Percentiles rank a stretch among this genome's conserved stretches.
Evolutionary conservation across 2,888 invertebrate genomes (phyloP).

Genomic region (Tineola bisselliella): DNA sequence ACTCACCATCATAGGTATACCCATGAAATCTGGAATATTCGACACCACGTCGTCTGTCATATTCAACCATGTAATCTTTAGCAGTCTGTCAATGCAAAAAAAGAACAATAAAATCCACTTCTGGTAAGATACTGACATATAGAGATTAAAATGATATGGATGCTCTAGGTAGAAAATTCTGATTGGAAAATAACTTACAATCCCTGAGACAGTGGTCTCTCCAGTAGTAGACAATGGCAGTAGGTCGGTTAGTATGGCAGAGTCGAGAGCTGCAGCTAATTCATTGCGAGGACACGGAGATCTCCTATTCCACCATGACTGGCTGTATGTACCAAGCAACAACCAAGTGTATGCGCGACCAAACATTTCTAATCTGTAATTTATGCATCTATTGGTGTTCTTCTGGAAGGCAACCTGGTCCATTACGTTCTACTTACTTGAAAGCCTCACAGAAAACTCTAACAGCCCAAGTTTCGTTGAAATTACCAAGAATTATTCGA

Average conservation of each 20-base stretch:
- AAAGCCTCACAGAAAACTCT: slow-evolving; percentile 89
- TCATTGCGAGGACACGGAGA: slow-evolving; percentile 78
- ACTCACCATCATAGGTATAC: slow-evolving; percentile 93
- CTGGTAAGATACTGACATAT: no score
- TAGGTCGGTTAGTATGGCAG: slow-evolving; percentile 88
- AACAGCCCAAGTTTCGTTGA: slow-evolving; percentile 93
- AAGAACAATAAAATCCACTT: no score
- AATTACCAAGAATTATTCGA: slow-evolving; percentile 94
- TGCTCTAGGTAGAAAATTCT: no score
- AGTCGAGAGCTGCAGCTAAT: slow-evolving; percentile 82
- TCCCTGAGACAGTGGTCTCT: slow-evolving; percentile 87
- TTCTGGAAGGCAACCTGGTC: not conserved
- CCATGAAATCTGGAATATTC: slow-evolving; percentile 96
- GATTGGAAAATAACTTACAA: slow-evolving; percentile 77
- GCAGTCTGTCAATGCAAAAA: slow-evolving; percentile 87
- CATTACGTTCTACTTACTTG: slow-evolving; percentile 55
- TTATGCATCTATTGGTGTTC: not conserved
- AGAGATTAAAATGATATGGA: no score
- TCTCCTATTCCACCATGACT: slow-evolving; percentile 77
- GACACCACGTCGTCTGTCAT: slow-evolving; percentile 79
- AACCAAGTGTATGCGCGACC: slow-evolving; percentile 96
- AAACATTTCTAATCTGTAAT: slow-evolving; percentile 79
- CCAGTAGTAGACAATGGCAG: slow-evolving; percentile 87
- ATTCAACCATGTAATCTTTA: slow-evolving; percentile 86
- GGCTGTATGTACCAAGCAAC: slow-evolving; percentile 87